A percentile compares a stretch with the other conserved stretches of the same genome.
Evolutionary conservation across 2,797 vertebrate species (phyloP).

Genomic region (Lateolabrax maculatus): DNA sequence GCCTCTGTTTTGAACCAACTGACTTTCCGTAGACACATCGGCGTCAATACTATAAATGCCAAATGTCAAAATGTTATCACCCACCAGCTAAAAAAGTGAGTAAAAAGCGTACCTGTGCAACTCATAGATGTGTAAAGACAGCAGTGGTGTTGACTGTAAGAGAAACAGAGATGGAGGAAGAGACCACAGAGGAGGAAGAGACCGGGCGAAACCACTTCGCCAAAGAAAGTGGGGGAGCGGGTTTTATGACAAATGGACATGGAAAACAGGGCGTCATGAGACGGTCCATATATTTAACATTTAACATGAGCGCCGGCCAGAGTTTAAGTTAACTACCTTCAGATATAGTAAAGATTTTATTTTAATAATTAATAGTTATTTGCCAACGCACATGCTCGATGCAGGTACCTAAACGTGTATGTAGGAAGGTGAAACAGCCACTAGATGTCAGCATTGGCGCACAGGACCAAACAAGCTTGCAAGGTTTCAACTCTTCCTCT

Average conservation of each 20-base stretch:
- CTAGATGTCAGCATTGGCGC: slow-evolving; percentile 63
- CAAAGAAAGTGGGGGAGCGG: fast-evolving
- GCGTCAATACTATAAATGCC: fast-evolving
- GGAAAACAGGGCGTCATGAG: not conserved
- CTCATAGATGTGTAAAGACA: no score
- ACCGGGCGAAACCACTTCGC: slow-evolving; percentile 28
- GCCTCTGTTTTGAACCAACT: not conserved
- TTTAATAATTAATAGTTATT: not conserved
- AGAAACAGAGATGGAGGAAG: fast-evolving
- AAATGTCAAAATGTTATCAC: not conserved
- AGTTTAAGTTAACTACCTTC: not conserved
- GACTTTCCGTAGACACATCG: fast-evolving
- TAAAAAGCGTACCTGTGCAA: not conserved
- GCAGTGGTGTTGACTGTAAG: fast-evolving
- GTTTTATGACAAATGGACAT: fast-evolving
- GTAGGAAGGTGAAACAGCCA: slow-evolving; percentile 18
- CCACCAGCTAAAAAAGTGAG: not conserved
- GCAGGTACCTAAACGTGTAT: not conserved
- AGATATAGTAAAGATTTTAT: not conserved
- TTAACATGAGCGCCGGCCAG: no score
- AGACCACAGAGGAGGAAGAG: not conserved
- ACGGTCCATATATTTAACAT: not conserved
- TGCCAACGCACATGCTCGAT: not conserved
- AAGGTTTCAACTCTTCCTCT: not conserved
- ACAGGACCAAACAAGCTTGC: not conserved